phyloP scores from a whole-genome alignment of 1,140 invertebrate species.

The Drosophila dunni region DNA sequence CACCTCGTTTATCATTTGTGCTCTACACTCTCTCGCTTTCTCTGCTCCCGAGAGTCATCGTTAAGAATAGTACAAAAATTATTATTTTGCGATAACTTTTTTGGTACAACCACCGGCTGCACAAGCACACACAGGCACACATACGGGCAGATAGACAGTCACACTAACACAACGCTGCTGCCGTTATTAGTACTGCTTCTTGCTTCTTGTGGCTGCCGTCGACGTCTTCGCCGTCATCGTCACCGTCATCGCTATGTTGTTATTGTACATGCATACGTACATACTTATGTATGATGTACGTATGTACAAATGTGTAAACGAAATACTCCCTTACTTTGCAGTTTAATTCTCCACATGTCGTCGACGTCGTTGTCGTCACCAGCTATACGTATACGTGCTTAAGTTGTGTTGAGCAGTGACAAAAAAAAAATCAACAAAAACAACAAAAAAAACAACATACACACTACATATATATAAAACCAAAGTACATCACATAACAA shows the following conservation, averaged over 20 bases:
- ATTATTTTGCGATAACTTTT: conserved; percentile 48
- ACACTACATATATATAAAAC: conserved; percentile 43
- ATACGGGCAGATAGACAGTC: not conserved
- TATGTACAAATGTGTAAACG: conserved; percentile 26
- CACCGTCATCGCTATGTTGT: conserved; percentile 46
- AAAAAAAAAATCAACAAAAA: conserved; percentile 39
- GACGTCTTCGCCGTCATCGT: not conserved
- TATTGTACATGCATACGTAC: conserved; percentile 30
- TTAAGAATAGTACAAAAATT: conserved; percentile 36
- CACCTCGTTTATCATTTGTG: conserved; percentile 37
- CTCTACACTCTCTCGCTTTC: not conserved
- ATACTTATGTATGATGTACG: conserved; percentile 12
- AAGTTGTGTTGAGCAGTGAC: conserved; percentile 65
- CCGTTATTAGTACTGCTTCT: conserved; percentile 5
- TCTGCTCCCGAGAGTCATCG: conserved; percentile 23
- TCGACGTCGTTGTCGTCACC: conserved; percentile 44
- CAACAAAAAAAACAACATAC: conserved; percentile 28
- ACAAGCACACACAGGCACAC: conserved; percentile 2
- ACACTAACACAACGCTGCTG: not conserved
- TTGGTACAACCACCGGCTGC: conserved; percentile 50
- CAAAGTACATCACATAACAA: conserved; percentile 56
- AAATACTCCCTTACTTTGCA: conserved; percentile 70
- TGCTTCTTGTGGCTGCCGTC: conserved; percentile 9
- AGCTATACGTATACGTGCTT: conserved; percentile 69
- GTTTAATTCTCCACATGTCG: conserved; percentile 71